Base-by-base conservation (phyloP, 2,113 vertebrate genomes). In the Sardina pilchardus region DNA sequence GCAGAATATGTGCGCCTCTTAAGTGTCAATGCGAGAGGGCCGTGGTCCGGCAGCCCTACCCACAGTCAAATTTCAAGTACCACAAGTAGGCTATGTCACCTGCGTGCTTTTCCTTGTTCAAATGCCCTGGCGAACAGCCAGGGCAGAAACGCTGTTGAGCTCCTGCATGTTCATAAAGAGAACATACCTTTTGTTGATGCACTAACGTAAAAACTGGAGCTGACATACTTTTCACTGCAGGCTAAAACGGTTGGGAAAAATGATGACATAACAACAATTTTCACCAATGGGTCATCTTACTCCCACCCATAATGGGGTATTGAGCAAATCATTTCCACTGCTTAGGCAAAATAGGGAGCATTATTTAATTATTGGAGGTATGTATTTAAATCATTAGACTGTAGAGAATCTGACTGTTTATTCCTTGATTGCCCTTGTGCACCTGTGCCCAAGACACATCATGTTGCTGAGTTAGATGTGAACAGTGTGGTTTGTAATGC, bases 401-500 rank as follows among this genome's bases (percentile, higher is more conserved):
- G 30, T 34, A 17, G 30, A 17, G 71, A 30, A 39, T 14, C 71
- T 36, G 30, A 78, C 4, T 16, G 14, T 24, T 5, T n/a, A n/a
- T 82, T 42, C n/a, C 6, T 86, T 14, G 6, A 36, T 21, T 82
- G 36, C 80, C 56, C 75, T 30, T 34, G n/a, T 48, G 47, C n/a
- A 83, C 71, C 39, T n/a, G 71, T 42, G 78, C 44, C 43, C 30
- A 81, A 50, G 80, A 30, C 2, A 45, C 39, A 85, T 86, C 82
- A 71, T 53, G 48, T 83, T 88, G 59, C 83, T 89, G 81, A 0
- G 71, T 83, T 84, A 84, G 85, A 87, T 85, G n/a, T 80, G 88
- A 90, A 85, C 0, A 56, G 89, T 96, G 96, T 94, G 94, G 94
- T 86, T 96, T 95, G 92, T 39, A 34, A 36, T 36, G 30, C 93